Base-by-base conservation (phyloP, 2,888 invertebrate genomes). In the Idaea biselata region DNA sequence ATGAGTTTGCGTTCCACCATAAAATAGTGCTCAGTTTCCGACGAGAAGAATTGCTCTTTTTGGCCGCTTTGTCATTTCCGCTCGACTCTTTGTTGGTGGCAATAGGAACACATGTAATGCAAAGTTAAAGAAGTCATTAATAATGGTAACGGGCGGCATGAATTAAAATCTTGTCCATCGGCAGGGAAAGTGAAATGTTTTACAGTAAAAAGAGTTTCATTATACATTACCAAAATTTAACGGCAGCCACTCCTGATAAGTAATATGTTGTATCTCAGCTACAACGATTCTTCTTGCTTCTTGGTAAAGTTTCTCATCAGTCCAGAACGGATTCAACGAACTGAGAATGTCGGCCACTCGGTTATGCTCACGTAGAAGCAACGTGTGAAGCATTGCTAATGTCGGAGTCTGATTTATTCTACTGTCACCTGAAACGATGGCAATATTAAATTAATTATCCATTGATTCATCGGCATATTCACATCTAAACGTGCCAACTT, bases 221-320 rank as follows among this genome's bases (percentile, higher is more conserved):
- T 57, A 31, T 8, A 14, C 56, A 68, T 79, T 80, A 94, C 93
- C 94, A 62, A 94, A 91, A 66, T 91, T 91, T 59, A 86, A 66
- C 1, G 94, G 94, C 60, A 94, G 75, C 93, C 94, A 94, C 70
- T 94, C 94, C 74, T 93, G 91, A 73, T 94, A 94, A 5, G 93
- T 92, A 58, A 94, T 93, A 67, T 94, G 94, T 76, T 94, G 94
- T 68, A 94, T 88, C 73, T 93, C 89, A 0, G 94, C 94, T 32
- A 93, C 85, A 25, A 93, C 88, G 61, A 94, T 91, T 68, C 83
- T 86, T 73, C 94, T 83, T 2, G 93, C 78, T 75, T 94, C 94
- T 76, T 94, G 93, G 77, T 89, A 95, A 53, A 94, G 73, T 60
- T 81, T 86, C 78, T 94, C 94, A 70, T 94, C 94, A 31, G 78